Conservation (phyloP, 2,113 vertebrate species). For the Chionomys nivalis region DNA sequence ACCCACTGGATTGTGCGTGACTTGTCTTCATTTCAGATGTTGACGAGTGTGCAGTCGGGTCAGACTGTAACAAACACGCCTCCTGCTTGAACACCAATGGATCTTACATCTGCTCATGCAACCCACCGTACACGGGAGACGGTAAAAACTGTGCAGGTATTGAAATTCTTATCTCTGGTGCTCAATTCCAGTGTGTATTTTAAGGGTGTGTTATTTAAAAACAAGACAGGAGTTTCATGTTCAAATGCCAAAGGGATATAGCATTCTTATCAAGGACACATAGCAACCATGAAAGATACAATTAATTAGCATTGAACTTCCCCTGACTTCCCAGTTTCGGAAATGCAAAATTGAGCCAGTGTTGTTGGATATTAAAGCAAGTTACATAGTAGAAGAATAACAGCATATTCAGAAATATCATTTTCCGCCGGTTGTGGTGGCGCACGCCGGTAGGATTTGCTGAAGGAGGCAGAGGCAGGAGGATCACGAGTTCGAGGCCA, state of each 20-base stretch:
- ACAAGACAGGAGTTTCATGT: not conserved
- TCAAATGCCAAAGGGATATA: not conserved
- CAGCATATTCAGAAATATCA: no score
- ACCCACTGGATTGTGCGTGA: not conserved
- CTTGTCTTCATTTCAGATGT: constrained; percentile 88
- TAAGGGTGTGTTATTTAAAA: not conserved
- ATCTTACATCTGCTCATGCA: constrained; percentile 94
- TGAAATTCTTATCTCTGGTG: not conserved
- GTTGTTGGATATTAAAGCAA: not conserved
- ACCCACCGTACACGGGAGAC: constrained; percentile 92
- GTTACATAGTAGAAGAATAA: not conserved
- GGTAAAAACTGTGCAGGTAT: constrained; percentile 97
- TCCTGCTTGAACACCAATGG: constrained; percentile 96
- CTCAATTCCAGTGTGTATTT: not conserved
- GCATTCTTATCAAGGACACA: not conserved
- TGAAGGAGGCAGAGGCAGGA: no score
- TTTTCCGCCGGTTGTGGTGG: no score
- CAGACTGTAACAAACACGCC: constrained; percentile 92
- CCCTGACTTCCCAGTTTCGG: not conserved
- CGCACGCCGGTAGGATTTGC: no score
- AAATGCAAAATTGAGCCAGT: not conserved
- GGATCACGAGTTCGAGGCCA: no score
- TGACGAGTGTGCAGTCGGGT: constrained; percentile 96
- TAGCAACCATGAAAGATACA: not conserved
- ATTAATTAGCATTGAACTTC: not conserved